A percentile compares a stretch with the other conserved stretches of the same genome.
These are phyloP conservation scores for Glaucomys volans DNA, from an alignment of 2,113 vertebrate genomes.

Conservation along the genomic window DNA sequence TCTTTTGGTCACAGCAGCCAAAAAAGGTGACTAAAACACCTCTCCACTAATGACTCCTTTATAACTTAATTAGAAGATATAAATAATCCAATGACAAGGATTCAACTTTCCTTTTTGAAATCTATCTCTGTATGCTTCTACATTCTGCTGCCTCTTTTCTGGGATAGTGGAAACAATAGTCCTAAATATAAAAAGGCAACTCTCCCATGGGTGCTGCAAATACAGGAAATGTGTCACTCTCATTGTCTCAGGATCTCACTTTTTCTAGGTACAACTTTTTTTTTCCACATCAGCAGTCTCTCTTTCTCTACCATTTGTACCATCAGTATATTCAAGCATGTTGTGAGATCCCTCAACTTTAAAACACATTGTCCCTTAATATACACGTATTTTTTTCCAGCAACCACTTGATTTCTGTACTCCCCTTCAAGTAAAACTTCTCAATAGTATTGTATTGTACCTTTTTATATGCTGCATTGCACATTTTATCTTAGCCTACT, in stretches of 20 bases:
- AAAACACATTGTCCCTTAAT: background rate
- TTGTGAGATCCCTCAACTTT: background rate
- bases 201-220: background rate
- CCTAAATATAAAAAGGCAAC: background rate
- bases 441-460: background rate
- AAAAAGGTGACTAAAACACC: background rate
- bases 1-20: no score
- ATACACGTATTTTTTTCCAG: background rate
- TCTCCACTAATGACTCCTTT: background rate
- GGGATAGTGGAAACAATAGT: background rate
- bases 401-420: background rate
- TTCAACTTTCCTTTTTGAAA: background rate
- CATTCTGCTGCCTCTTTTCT: background rate
- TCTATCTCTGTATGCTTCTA: background rate
- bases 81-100: background rate
- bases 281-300: background rate
- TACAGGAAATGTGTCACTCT: background rate
- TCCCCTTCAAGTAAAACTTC: background rate
- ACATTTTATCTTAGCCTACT: background rate
- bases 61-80: background rate
- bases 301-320: background rate
- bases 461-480: background rate
- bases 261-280: background rate
- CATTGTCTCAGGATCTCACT: background rate
- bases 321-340: background rate